These are phyloP conservation scores for Protonemura montana DNA, from an alignment of 2,888 invertebrate genomes.

Conservation along the genomic window DNA sequence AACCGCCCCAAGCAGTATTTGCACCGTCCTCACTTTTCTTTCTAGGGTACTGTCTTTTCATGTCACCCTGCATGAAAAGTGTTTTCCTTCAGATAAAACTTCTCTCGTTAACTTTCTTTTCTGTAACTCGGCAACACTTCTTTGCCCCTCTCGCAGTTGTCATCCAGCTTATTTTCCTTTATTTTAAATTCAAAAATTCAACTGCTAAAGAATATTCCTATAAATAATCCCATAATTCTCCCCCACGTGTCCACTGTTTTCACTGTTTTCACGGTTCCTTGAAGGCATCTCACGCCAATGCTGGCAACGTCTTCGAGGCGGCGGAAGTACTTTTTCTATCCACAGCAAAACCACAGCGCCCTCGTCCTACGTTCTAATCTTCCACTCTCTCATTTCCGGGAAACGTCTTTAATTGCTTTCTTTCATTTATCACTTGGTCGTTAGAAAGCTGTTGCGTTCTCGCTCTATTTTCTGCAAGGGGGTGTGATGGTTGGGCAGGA, in stretches of 20 bases:
- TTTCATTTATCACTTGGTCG: conserved; percentile 43
- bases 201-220: conserved; percentile 22
- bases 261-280: neutral
- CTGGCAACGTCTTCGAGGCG: neutral
- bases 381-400: conserved; percentile 42
- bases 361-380: conserved; percentile 40
- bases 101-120: conserved; percentile 34
- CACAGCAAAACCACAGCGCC: neutral
- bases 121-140: neutral
- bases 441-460: conserved; percentile 31
- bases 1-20: neutral
- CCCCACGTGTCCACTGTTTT: neutral
- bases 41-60: neutral
- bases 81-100: conserved; percentile 31
- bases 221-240: neutral
- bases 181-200: conserved; percentile 33
- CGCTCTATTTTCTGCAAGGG: neutral
- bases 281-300: neutral
- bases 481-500: neutral
- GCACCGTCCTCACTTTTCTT: conserved; percentile 17
- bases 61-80: conserved; percentile 34
- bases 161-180: neutral
- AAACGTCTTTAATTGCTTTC: conserved; percentile 44
- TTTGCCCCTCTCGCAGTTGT: neutral
- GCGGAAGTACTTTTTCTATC: neutral